phyloP scores from a whole-genome alignment of 2,888 invertebrate species.

The Morpho helenor region DNA sequence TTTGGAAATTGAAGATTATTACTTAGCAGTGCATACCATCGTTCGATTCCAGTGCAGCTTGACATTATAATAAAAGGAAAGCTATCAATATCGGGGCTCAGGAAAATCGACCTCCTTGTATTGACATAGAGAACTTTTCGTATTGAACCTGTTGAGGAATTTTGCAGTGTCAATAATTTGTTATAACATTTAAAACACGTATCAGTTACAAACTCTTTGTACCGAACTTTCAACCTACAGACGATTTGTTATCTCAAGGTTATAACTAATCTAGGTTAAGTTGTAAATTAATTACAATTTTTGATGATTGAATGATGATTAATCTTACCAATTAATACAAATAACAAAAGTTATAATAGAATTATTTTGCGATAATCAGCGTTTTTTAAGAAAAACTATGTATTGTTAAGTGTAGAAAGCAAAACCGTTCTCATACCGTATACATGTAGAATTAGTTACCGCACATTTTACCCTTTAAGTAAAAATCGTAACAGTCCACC shows the following conservation, averaged over 20 bases:
- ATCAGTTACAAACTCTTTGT: not conserved
- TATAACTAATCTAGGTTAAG: too few species aligned
- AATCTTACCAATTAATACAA: too few species aligned
- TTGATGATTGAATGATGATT: too few species aligned
- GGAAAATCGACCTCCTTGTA: conserved; percentile 9
- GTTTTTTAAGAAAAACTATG: too few species aligned
- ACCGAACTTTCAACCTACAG: conserved; percentile 4
- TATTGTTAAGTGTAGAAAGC: too few species aligned
- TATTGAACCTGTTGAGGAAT: not conserved
- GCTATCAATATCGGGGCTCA: not conserved
- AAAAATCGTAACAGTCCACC: too few species aligned
- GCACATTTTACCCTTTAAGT: too few species aligned
- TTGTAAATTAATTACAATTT: too few species aligned
- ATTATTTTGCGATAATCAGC: too few species aligned
- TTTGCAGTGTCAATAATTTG: conserved; percentile 13
- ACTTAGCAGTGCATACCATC: conserved; percentile 19
- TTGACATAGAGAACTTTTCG: conserved; percentile 5
- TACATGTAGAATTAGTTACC: too few species aligned
- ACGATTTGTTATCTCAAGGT: not conserved
- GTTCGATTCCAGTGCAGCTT: conserved; percentile 22
- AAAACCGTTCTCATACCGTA: too few species aligned
- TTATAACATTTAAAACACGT: conserved; percentile 21
- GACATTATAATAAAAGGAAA: conserved; percentile 24
- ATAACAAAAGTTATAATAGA: too few species aligned
- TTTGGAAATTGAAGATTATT: conserved; percentile 13